Evolutionary conservation across 1,140 invertebrate genomes (phyloP), one percentile per base, ranked within the genome.

Genomic region (Agraylea sexmaculata): DNA sequence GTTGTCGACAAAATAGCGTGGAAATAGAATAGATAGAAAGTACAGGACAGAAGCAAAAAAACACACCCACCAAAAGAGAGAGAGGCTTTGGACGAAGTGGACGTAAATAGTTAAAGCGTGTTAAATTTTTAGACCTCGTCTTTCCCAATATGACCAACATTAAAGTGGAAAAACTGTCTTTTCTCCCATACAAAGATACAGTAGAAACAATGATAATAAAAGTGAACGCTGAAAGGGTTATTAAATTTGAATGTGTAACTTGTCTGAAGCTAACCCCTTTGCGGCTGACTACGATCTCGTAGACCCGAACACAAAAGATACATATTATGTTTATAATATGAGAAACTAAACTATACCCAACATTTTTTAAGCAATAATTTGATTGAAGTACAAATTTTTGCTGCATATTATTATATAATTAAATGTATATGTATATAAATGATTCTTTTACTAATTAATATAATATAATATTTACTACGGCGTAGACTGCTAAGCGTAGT

Each of bases 171-270:
- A 35, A 42, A 46, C 23, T 37, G 41, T 16, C 33, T 40, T 28
- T 21, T 16, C 15, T 21, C 18, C 29, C n/a, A n/a, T n/a, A n/a
- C n/a, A n/a, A n/a, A n/a, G n/a, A n/a, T n/a, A n/a, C n/a, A n/a
- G 29, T 30, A 40, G 34, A 42, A 45, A 45, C 46, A 49, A 49
- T 49, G 36, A 44, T 44, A 49, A 49, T 49, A 49, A 49, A 49
- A 45, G 43, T 37, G 42, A 42, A 49, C 42, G 23, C 20, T 33
- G 42, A 29, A 38, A 42, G 38, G 44, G 40, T 42, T 46, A 46
- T 46, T 46, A 46, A 46, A 46, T 46, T 46, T 46, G 42, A 46
- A 46, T 46, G 44, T 38, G 44, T 25, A 41, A 23, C 34, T 37
- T 28, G 11, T 13, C 30, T 16, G 36, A 18, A 19, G 43, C 18